A percentile compares a stretch with the other conserved stretches of the same genome.
Evolutionary conservation across 2,113 vertebrate genomes (phyloP).

Genomic region (Alligator mississippiensis): DNA sequence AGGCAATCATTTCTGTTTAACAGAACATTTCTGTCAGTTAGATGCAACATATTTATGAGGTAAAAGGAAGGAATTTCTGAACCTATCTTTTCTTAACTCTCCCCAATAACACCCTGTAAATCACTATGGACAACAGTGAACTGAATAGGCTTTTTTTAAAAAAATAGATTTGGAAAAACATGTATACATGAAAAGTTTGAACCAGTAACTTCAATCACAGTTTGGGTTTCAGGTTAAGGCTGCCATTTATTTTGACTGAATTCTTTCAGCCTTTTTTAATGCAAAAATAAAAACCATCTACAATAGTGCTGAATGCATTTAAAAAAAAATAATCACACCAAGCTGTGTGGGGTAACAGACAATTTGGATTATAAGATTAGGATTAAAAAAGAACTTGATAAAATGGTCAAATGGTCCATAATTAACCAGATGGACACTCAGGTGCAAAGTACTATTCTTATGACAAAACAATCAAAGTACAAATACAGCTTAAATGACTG

Average conservation of each 20-base stretch:
- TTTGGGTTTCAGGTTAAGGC: background rate
- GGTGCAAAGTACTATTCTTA: no score
- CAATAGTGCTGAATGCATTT: background rate
- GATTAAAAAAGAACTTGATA: no score
- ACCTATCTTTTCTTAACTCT: background rate
- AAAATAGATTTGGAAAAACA: no score
- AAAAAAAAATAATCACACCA: background rate
- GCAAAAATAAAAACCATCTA: background rate
- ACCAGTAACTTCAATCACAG: background rate
- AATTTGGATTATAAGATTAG: no score
- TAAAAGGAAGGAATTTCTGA: background rate
- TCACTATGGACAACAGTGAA: constrained; percentile 35
- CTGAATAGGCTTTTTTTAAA: background rate
- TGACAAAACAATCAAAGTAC: no score
- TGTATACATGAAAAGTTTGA: background rate
- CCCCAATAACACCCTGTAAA: background rate
- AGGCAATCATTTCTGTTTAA: background rate
- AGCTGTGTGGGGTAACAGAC: no score
- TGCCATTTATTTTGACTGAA: background rate
- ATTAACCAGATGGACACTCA: no score
- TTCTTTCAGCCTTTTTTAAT: background rate
- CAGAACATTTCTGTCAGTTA: background rate
- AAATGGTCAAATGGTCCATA: no score
- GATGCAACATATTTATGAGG: background rate
- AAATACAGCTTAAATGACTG: no score